A percentile compares a stretch with the other conserved stretches of the same genome.
phyloP scores from a whole-genome alignment of 2,888 invertebrate species.

The Phortica okadai region DNA sequence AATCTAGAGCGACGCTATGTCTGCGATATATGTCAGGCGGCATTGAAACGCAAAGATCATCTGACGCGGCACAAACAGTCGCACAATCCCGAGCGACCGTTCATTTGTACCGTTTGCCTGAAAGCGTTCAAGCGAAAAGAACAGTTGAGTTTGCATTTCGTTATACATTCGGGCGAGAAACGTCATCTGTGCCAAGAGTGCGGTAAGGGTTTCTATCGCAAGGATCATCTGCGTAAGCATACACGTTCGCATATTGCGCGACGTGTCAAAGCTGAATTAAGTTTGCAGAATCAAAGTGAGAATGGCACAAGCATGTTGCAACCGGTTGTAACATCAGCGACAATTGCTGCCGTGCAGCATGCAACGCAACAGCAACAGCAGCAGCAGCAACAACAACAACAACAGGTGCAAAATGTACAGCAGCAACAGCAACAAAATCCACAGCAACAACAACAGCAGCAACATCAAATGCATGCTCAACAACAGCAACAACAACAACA shows the following conservation, averaged over 20 bases:
- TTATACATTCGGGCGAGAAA: constrained; percentile 92
- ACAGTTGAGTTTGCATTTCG: constrained; percentile 90
- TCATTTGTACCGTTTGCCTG: constrained; percentile 90
- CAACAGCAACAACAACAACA: constrained; percentile 44
- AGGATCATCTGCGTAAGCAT: constrained; percentile 90
- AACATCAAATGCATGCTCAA: constrained; percentile 55
- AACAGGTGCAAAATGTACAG: constrained; percentile 52
- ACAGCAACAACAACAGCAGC: constrained; percentile 63
- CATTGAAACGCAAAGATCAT: constrained; percentile 91
- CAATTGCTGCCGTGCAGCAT: constrained; percentile 69
- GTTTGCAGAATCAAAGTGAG: constrained; percentile 75
- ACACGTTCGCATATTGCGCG: constrained; percentile 89
- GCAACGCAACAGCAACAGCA: constrained; percentile 78
- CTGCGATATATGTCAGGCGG: constrained; percentile 93
- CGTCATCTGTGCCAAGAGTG: constrained; percentile 91
- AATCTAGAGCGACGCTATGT: constrained; percentile 90
- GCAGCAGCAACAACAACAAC: constrained; percentile 77
- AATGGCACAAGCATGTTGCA: constrained; percentile 75
- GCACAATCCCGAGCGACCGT: constrained; percentile 91
- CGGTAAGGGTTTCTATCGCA: constrained; percentile 91
- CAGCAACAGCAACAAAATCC: constrained; percentile 64
- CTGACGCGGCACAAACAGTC: constrained; percentile 91
- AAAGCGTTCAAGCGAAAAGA: constrained; percentile 94
- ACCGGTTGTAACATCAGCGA: constrained; percentile 70
- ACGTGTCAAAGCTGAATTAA: constrained; percentile 85